phyloP scores from a whole-genome alignment of 1,140 invertebrate genomes.

The Diachasma alloeum region DNA sequence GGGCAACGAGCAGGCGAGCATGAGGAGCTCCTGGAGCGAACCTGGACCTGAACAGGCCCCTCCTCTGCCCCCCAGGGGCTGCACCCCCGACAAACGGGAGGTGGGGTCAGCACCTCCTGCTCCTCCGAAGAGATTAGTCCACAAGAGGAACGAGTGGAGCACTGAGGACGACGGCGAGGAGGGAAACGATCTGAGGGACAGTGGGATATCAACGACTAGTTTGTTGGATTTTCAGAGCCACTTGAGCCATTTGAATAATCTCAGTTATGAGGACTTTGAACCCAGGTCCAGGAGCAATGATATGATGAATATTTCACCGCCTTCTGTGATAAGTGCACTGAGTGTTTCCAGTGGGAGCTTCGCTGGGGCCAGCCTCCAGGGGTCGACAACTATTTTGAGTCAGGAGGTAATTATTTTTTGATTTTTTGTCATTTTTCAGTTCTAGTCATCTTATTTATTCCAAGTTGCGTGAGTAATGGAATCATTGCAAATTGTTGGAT shows the following conservation, averaged over 20 bases:
- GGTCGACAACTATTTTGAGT: conserved; percentile 55
- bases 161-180: conserved; percentile 55
- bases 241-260: conserved; percentile 67
- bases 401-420: conserved; percentile 51
- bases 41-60: conserved; percentile 67
- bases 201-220: conserved; percentile 67
- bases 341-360: conserved; percentile 56
- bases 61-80: conserved; percentile 70
- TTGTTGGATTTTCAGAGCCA: conserved; percentile 61
- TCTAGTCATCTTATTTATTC: no score
- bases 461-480: no score
- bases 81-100: conserved; percentile 69
- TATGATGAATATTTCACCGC: conserved; percentile 62
- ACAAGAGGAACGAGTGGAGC: conserved; percentile 65
- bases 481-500: no score
- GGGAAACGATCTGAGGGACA: conserved; percentile 65
- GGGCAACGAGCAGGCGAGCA: conserved; percentile 54
- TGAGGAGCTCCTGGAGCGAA: conserved; percentile 71
- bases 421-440: conserved; percentile 28
- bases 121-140: conserved; percentile 68
- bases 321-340: conserved; percentile 56
- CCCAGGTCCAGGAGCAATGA: conserved; percentile 60
- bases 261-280: conserved; percentile 69
- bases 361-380: conserved; percentile 55
- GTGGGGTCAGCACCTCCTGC: conserved; percentile 64